A percentile compares a stretch with the other conserved stretches of the same genome.
phyloP scores from a whole-genome alignment of 2,113 vertebrate species.

The Chaetops frenatus region DNA sequence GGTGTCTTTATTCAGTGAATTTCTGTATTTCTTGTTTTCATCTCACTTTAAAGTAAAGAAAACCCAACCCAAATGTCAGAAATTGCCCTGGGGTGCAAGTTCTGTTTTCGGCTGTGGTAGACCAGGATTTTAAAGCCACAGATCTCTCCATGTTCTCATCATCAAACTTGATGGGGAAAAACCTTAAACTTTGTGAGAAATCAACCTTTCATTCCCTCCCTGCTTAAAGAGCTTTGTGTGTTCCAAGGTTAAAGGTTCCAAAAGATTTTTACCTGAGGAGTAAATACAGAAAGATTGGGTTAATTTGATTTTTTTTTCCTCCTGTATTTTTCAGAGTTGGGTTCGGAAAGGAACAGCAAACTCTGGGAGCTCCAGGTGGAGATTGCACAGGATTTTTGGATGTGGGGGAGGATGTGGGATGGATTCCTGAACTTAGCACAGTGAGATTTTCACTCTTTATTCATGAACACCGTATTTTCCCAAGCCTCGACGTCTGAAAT shows the following conservation, averaged over 20 bases:
- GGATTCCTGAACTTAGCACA: background rate
- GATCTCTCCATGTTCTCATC: background rate
- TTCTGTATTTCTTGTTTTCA: background rate
- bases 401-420: background rate
- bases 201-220: background rate
- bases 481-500: background rate
- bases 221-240: background rate
- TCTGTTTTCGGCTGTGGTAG: background rate
- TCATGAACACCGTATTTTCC: background rate
- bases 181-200: background rate
- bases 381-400: background rate
- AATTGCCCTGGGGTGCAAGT: background rate
- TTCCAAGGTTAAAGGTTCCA: background rate
- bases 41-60: background rate
- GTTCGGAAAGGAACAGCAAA: background rate
- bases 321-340: background rate
- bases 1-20: background rate
- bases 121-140: background rate
- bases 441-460: background rate
- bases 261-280: background rate
- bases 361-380: background rate
- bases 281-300: background rate
- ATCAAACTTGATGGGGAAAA: background rate
- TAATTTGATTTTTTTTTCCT: background rate
- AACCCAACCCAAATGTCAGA: slow-evolving; percentile 15